Evolutionary conservation across 2,888 invertebrate species (phyloP), one percentile per base, ranked within the genome.

Genomic region (Drosophila cracens): DNA sequence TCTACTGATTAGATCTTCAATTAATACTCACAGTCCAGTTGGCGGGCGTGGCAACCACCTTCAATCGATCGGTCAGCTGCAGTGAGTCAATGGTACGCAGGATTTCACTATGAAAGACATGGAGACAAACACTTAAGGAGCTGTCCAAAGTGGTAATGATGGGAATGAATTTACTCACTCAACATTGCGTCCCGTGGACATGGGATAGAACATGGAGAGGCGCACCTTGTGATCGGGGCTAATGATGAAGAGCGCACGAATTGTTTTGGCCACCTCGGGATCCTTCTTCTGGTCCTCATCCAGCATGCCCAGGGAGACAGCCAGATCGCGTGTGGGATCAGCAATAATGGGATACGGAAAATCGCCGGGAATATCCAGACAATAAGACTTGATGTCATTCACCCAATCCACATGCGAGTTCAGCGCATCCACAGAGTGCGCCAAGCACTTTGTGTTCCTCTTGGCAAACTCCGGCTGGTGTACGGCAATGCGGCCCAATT

Each of bases 311-410:
- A 98, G 93, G 80, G 94, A 87, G 0, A 96, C 95, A 27, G 97
- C 97, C 84, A 98, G 92, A 52, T 94, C 94, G 21, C 97, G 94
- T 13, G 94, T 94, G 48, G 95, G 95, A 93, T 98, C 97, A n/a
- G 97, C 96, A 82, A 98, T 96, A 79, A 98, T 97, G 25, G 97
- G 97, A 92, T 96, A 97, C 0, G 97, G 96, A 82, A 97, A 96
- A 2, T 95, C 95, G 7, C 96, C 95, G 87, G 95, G 95, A 91
- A 96, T 96, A 84, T 96, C 96, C 77, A 93, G 92, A 86, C 96
- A 96, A 89, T 96, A 96, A 1, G 95, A 95, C 91, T 95, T 95
- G 73, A 96, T 96, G 85, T 96, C 96, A 90, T 96, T 95, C 13
- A 96, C 95, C 97, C 97, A 98, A 71, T 95, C 95, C 6, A 95